Evolutionary conservation across 2,888 invertebrate genomes (phyloP), one percentile per base, ranked within the genome.

Genomic region (Eudasyphora cyanicolor): DNA sequence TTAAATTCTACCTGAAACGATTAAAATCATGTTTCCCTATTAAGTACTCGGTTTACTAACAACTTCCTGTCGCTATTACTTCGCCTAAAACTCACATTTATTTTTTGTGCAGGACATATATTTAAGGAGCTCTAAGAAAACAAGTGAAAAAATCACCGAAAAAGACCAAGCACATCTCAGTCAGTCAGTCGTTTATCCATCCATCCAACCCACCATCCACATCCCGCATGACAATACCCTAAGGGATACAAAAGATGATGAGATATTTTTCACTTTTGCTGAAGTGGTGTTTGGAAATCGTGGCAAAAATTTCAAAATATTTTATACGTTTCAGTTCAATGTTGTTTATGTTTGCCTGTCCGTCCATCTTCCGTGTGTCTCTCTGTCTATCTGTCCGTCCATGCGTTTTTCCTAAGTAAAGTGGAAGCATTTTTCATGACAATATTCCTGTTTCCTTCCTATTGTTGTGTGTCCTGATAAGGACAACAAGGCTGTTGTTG

Each of bases 381-480:
- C 21, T 54, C 21, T 6, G 51, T 1, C 7, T 29, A 12, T 32
- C 1, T 54, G 51, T 21, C 12, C 32, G 32, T 60, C 6, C n/a
- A n/a, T 45, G 45, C 45, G 49, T n/a, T 45, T 3, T 14, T 4
- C 1, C 29, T 60, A 57, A 24, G 57, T 24, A 27, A 24, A 32
- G 29, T 32, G 60, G 32, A 60, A 60, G 60, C n/a, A 32, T 29
- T 60, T 17, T n/a, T 7, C 1, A 8, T 32, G 29, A 29, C 21
- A 29, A 60, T 60, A 60, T 60, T 60, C 29, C 60, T 32, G 60
- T 60, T 29, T 60, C 60, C 57, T 24, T 57, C 45, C 45, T 12
- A 5, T n/a, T 57, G 7, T 0, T 24, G 45, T 4, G 45, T 45
- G 27, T 60, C n/a, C 29, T n/a, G 60, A 29, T 60, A 60, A 60